Percentiles rank a stretch among this genome's conserved stretches.
Evolutionary conservation across 1,140 invertebrate species (phyloP).

Genomic region (Diprion similis): DNA sequence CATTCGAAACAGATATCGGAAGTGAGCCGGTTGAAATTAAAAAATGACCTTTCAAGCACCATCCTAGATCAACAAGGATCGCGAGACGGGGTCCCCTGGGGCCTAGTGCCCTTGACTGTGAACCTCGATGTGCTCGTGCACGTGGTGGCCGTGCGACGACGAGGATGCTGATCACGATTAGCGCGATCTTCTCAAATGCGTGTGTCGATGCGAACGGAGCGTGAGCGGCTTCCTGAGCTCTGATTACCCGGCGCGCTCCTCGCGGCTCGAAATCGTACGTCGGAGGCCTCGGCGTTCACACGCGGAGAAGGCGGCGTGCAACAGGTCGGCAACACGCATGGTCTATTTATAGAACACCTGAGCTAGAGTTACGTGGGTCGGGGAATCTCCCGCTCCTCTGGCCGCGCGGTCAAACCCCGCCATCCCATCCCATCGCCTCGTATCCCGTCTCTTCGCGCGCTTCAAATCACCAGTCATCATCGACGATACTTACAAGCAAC

Average conservation of each 20-base stretch:
- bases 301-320: slow-evolving; percentile 50
- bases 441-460: not conserved
- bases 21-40: no score
- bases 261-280: slow-evolving; percentile 27
- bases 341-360: slow-evolving; percentile 54
- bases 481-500: not conserved
- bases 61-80: no score
- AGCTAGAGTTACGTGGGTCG: slow-evolving; percentile 45
- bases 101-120: no score
- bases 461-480: not conserved
- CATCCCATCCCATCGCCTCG: not conserved
- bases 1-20: no score
- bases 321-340: slow-evolving; percentile 53
- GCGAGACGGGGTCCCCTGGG: no score
- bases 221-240: not conserved
- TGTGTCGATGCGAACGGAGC: no score
- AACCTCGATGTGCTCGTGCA: no score
- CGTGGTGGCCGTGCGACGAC: no score
- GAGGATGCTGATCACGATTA: no score
- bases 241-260: not conserved
- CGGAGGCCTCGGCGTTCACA: slow-evolving; percentile 50
- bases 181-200: no score
- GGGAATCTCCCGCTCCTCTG: not conserved
- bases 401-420: not conserved
- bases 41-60: no score